Base-by-base conservation (phyloP, 2,797 vertebrate genomes). In the Phataginus tetradactyla region DNA sequence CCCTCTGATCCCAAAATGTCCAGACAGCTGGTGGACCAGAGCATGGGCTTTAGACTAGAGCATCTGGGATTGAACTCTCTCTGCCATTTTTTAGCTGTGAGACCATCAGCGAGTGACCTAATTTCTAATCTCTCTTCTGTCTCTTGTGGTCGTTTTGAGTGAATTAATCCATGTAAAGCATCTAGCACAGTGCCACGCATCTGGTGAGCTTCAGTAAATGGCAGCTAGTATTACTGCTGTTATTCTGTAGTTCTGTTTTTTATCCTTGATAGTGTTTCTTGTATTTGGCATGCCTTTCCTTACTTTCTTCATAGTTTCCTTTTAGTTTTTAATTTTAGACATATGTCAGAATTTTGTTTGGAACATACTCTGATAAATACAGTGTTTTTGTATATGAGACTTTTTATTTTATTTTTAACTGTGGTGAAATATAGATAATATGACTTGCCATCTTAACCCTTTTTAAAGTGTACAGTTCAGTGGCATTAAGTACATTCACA, bases 271-370 rank as follows among this genome's bases (percentile, higher is more conserved):
- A n/a, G 21, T 49, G 4, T 39, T 61, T 68, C 77, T 55, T 87
- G 4, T 83, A 32, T 53, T 69, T 64, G 34, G 25, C 13, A 17
- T 42, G 39, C 18, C 9, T 34, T 20, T 83, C n/a, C 32, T 63
- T 79, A 57, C 64, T 25, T 11, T 66, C 15, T 79, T 23, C 4
- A 13, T 45, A 74, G 29, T 91, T 85, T 74, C 27, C 57, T 90
- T 74, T 7, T 72, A 92, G 86, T 64, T 81, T 86, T 88, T 88
- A 37, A 91, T 87, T 85, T 79, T 91, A 87, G 37, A 59, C 12
- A 42, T 90, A 75, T 21, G 5, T 61, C 29, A n/a, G 32, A 88
- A 80, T 80, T 83, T 74, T 66, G 66, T 86, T 81, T 95, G 81
- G 61, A 42, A 95, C 45, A 4, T 68, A 59, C 32, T 29, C 34